Percentiles rank a stretch among this genome's conserved stretches.
Evolutionary conservation across 2,113 vertebrate genomes (phyloP).

Genomic region (Xiphias gladius): DNA sequence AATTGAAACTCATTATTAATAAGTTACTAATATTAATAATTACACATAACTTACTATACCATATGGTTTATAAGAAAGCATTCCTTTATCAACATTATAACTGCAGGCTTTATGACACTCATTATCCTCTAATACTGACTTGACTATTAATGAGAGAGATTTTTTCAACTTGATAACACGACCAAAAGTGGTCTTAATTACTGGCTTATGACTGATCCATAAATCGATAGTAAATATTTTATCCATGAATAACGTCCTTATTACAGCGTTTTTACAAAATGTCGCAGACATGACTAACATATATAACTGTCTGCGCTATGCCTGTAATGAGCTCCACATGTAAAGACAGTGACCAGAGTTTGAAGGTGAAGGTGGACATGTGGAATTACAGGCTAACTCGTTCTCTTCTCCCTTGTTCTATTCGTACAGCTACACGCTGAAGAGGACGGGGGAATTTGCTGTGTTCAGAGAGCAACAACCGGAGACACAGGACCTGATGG

Average conservation of each 20-base stretch:
- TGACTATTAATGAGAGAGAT: not conserved
- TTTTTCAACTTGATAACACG: not conserved
- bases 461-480: conserved; percentile 36
- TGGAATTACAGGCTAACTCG: not conserved
- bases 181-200: too few relatives aligned
- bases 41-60: not conserved
- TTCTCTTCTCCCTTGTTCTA: not conserved
- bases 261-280: not conserved
- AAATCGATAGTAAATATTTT: not conserved
- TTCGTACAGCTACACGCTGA: not conserved
- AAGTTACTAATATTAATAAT: not conserved
- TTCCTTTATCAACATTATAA: not conserved
- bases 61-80: too few relatives aligned
- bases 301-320: not conserved
- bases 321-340: conserved; percentile 6
- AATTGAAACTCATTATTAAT: not conserved
- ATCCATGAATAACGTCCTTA: not conserved
- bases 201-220: not conserved
- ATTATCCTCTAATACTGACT: not conserved
- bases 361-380: not conserved
- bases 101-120: not conserved
- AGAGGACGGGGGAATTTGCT: not conserved
- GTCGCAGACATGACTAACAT: not conserved
- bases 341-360: conserved; percentile 3
- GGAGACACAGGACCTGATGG: conserved; percentile 39